phyloP scores from a whole-genome alignment of 2,113 vertebrate species.

The Prunella fulvescens region DNA sequence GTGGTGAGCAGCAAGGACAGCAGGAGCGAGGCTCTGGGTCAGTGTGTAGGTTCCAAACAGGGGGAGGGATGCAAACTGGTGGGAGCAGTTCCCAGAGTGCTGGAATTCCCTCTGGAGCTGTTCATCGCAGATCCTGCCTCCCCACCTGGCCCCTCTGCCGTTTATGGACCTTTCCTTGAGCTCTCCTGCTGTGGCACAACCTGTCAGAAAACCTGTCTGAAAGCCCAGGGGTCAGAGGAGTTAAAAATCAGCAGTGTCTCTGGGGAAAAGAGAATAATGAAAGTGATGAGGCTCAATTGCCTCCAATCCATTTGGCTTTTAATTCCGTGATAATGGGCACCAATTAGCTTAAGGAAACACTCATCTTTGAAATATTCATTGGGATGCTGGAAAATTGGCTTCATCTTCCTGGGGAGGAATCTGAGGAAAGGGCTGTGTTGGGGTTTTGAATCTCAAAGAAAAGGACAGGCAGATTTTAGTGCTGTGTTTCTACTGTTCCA shows the following conservation, averaged over 20 bases:
- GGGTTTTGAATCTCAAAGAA: neutral
- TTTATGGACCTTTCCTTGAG: neutral
- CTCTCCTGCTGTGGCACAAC: neutral
- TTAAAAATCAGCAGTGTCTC: neutral
- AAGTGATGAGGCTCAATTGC: neutral
- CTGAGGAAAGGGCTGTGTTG: neutral
- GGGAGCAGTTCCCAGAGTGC: neutral
- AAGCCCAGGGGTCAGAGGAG: neutral
- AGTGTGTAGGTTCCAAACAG: neutral
- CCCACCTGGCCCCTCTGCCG: neutral
- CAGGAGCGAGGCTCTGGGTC: neutral
- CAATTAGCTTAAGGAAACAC: constrained; percentile 8
- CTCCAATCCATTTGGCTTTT: neutral
- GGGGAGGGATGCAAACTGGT: neutral
- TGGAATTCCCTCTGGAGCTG: neutral
- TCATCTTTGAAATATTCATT: constrained; percentile 7
- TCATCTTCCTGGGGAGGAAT: neutral
- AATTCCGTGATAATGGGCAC: constrained; percentile 2
- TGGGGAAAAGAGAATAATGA: neutral
- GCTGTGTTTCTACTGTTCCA: neutral
- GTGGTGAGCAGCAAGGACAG: neutral
- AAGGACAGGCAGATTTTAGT: neutral
- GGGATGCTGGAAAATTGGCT: neutral
- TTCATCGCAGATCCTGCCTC: neutral
- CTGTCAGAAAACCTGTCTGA: neutral